Evolutionary conservation across 2,797 vertebrate genomes (phyloP), one percentile per base, ranked within the genome.

Genomic region (Gambusia yucatana): DNA sequence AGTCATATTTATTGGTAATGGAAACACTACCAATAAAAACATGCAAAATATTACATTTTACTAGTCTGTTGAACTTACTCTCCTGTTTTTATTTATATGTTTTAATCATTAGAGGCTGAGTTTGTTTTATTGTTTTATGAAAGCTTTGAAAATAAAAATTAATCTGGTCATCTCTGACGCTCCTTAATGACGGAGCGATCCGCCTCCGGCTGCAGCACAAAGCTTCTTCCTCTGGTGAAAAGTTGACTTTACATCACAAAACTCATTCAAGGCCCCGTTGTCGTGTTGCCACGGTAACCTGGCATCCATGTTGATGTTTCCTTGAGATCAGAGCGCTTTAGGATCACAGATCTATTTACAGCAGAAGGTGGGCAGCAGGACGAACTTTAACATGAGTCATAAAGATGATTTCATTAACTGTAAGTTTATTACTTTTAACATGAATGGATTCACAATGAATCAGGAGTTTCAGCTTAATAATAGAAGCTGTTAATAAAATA

Each of bases 211-310:
- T 48, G 47, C 48, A 22, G 48, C 47, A 76, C 47, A 33, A 0
- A 43, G n/a, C 43, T n/a, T 81, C 43, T n/a, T 81, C 75, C 75
- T 39, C 57, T 20, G 1, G 1, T 65, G 52, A 71, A 77, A 88
- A 80, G 70, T 85, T 82, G 67, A 41, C n/a, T 80, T 71, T 47
- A 6, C 43, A 9, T 43, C 82, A 43, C 52, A 43, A 59, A 74
- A 43, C 52, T 22, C 7, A 4, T 59, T 55, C 81, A 77, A 77
- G 63, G 8, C 30, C 7, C 7, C 55, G n/a, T 80, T 73, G 30
- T 30, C 73, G 28, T 28, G 92, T 95, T 81, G 30, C 92, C 90
- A 92, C 91, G 84, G 95, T 77, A 89, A 94, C 88, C 48, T 14
- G 36, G 52, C 81, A 46, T 88, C 72, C 72, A 50, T 91, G 85